Evolutionary conservation across 2,888 invertebrate genomes (phyloP).

Genomic region (Criorhina ranunculi): DNA sequence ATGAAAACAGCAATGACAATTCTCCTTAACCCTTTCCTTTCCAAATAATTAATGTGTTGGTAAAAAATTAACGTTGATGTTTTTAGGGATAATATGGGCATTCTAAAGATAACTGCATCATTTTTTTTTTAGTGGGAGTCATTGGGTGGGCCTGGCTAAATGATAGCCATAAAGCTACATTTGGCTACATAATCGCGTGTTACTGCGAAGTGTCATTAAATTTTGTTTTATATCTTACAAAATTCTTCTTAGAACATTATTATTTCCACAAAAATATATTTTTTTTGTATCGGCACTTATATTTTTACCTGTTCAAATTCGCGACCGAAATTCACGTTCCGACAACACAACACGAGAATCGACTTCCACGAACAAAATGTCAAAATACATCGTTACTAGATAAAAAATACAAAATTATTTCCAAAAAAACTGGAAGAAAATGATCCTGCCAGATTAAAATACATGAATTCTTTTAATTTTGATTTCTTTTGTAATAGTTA

Average conservation of each 20-base stretch:
- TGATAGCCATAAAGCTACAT: constrained; percentile 16
- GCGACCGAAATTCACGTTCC: constrained; percentile 1
- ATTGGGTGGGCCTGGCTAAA: constrained; percentile 7
- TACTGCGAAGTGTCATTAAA: too few relatives aligned
- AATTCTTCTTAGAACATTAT: too few relatives aligned
- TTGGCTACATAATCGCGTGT: too few relatives aligned
- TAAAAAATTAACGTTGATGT: too few relatives aligned
- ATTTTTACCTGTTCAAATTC: constrained; percentile 22
- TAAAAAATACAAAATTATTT: constrained; percentile 24
- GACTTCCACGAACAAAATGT: constrained; percentile 1
- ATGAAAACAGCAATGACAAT: too few relatives aligned
- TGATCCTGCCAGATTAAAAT: too few relatives aligned
- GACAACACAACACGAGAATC: constrained; percentile 6
- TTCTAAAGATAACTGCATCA: constrained; percentile 5
- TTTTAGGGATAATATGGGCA: too few relatives aligned
- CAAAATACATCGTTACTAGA: too few relatives aligned
- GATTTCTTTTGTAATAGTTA: constrained; percentile 7
- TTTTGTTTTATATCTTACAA: too few relatives aligned
- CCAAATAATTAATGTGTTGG: constrained; percentile 3
- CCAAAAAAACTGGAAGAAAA: too few relatives aligned
- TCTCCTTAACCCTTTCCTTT: constrained; percentile 16
- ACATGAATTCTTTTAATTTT: too few relatives aligned
- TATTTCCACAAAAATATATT: too few relatives aligned
- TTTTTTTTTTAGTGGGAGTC: constrained; percentile 9
- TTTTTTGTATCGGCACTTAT: neutral